phyloP scores from a whole-genome alignment of 2,888 invertebrate genomes.

The Gnatocerus cornutus region DNA sequence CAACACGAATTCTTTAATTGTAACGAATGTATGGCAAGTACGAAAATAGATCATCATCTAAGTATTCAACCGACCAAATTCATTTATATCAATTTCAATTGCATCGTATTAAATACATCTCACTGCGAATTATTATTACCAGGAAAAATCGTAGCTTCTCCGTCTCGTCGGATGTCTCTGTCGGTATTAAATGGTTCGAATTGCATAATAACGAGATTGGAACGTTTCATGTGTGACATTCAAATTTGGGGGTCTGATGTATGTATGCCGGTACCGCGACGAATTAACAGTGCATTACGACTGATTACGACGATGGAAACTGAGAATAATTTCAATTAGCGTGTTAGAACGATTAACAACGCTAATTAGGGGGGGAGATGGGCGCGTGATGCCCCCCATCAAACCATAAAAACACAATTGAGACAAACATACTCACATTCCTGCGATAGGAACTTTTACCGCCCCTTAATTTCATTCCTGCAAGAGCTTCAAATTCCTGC shows the following conservation, averaged over 20 bases:
- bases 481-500: too few species aligned
- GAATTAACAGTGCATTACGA: slow-evolving; percentile 45
- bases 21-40: slow-evolving; percentile 59
- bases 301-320: slow-evolving; percentile 44
- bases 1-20: slow-evolving; percentile 63
- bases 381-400: not conserved
- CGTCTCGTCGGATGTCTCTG: slow-evolving; percentile 15
- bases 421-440: too few species aligned
- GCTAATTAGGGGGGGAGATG: slow-evolving; percentile 18
- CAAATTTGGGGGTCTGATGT: slow-evolving; percentile 37
- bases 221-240: slow-evolving; percentile 47
- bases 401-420: too few species aligned
- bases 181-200: slow-evolving; percentile 45
- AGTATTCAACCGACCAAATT: slow-evolving; percentile 53
- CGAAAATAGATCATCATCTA: slow-evolving; percentile 56
- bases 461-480: too few species aligned
- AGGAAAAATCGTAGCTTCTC: slow-evolving; percentile 26
- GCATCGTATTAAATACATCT: slow-evolving; percentile 23
- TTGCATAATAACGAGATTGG: slow-evolving; percentile 49
- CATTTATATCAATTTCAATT: slow-evolving; percentile 63
- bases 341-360: slow-evolving; percentile 39
- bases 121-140: slow-evolving; percentile 23
- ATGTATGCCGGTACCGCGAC: slow-evolving; percentile 47
- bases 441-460: too few species aligned
- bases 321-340: slow-evolving; percentile 47